phyloP scores from a whole-genome alignment of 2,113 vertebrate species.

The Bos javanicus region DNA sequence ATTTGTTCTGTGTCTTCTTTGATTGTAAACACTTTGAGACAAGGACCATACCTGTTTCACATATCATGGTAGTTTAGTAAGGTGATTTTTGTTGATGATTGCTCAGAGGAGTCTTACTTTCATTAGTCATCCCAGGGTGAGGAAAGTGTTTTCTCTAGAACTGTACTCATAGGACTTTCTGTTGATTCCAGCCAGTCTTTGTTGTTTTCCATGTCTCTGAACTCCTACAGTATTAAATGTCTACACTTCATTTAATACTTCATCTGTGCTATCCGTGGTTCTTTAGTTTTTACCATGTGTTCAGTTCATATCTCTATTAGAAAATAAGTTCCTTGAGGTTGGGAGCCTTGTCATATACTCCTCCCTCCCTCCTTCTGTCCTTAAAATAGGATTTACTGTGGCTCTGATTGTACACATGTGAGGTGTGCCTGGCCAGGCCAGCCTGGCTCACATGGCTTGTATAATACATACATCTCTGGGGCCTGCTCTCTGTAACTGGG shows the following conservation, averaged over 20 bases:
- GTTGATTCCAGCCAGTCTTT: neutral
- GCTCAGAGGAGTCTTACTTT: neutral
- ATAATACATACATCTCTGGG: slow-evolving; percentile 60
- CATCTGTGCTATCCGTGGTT: neutral
- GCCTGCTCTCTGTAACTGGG: neutral
- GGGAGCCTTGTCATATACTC: neutral
- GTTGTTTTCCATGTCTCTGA: neutral
- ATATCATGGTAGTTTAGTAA: neutral
- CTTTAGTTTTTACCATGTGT: neutral
- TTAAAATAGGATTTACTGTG: slow-evolving; percentile 73
- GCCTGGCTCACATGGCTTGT: slow-evolving; percentile 56
- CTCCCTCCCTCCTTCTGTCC: neutral
- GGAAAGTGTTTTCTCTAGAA: neutral
- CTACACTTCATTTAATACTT: neutral
- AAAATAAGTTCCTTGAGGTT: neutral
- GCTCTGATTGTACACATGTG: slow-evolving; percentile 68
- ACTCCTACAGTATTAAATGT: neutral
- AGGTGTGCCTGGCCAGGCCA: neutral
- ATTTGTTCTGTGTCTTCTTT: neutral
- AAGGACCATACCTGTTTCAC: neutral
- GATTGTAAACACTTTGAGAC: neutral
- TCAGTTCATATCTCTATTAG: neutral
- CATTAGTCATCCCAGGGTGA: neutral
- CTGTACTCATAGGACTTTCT: neutral
- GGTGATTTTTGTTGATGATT: neutral